Evolutionary conservation across 1,140 invertebrate species (phyloP).

Genomic region (Caenorhabditis brenneri): DNA sequence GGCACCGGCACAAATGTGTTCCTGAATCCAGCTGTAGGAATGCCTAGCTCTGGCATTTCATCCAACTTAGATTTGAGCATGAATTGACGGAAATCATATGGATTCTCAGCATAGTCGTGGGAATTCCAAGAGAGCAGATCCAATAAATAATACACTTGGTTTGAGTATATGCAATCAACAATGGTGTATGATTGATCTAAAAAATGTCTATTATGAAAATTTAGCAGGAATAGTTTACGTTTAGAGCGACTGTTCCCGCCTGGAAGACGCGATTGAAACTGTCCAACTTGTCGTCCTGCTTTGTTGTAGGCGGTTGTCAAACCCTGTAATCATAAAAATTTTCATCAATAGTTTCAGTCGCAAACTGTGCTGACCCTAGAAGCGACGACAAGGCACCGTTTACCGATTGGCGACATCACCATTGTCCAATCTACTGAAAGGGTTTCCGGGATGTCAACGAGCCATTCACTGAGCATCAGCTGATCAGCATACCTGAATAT

Average conservation of each 20-base stretch:
- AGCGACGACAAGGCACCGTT: slow-evolving; percentile 80
- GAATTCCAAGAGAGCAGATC: slow-evolving; percentile 85
- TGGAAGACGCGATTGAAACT: slow-evolving; percentile 79
- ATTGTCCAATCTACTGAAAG: slow-evolving; percentile 82
- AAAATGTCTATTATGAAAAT: background rate
- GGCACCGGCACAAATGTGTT: slow-evolving; percentile 74
- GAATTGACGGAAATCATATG: slow-evolving; percentile 46
- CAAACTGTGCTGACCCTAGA: slow-evolving; percentile 74
- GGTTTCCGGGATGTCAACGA: slow-evolving; percentile 80
- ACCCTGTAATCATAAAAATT: slow-evolving; percentile 75
- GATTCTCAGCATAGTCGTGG: slow-evolving; percentile 72
- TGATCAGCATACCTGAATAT: slow-evolving; percentile 58
- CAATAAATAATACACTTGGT: slow-evolving; percentile 78
- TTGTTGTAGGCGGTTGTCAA: slow-evolving; percentile 79
- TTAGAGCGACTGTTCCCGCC: slow-evolving; percentile 66
- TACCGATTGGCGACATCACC: slow-evolving; percentile 82
- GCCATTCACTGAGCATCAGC: slow-evolving; percentile 88
- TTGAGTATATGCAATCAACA: slow-evolving; percentile 19
- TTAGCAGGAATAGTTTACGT: background rate
- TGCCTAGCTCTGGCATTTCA: slow-evolving; percentile 29
- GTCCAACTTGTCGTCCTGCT: slow-evolving; percentile 76
- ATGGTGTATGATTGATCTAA: background rate
- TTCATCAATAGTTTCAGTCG: background rate
- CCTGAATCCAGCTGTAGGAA: background rate
- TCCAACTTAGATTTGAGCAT: slow-evolving; percentile 49